phyloP scores from a whole-genome alignment of 23 tunicate genomes.

The Ciona savignyi region DNA sequence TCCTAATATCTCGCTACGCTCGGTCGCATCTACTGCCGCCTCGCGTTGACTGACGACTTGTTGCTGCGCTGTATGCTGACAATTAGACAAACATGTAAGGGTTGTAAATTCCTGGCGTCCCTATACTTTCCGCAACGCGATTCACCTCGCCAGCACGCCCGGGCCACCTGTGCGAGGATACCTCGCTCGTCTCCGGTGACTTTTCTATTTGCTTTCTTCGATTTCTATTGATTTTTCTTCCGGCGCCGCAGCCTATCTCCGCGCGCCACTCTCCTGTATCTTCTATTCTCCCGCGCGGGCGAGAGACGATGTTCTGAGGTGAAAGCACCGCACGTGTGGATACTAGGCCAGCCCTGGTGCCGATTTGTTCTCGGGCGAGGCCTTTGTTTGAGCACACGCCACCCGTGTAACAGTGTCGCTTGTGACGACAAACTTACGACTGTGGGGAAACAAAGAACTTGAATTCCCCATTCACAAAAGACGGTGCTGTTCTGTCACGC shows the following conservation, averaged over 20 bases:
- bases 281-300: neutral
- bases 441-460: constrained; percentile 26
- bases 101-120: neutral
- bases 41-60: neutral
- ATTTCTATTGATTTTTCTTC: constrained; percentile 52
- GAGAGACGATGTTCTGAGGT: neutral
- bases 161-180: constrained; percentile 35
- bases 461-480: constrained; percentile 19
- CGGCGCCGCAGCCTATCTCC: constrained; percentile 12
- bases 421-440: constrained; percentile 22
- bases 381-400: constrained; percentile 27
- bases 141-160: neutral
- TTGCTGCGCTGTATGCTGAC: neutral
- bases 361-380: constrained; percentile 35
- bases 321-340: constrained; percentile 17
- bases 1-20: neutral
- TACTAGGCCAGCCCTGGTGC: constrained; percentile 10
- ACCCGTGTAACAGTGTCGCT: constrained; percentile 32
- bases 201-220: constrained; percentile 39
- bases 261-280: neutral
- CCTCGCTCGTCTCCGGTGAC: constrained; percentile 18
- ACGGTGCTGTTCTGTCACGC: neutral
- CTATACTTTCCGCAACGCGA: neutral
- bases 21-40: neutral
- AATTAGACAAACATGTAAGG: neutral